phyloP scores from a whole-genome alignment of 2,888 invertebrate species.

The Eilema caniola region DNA sequence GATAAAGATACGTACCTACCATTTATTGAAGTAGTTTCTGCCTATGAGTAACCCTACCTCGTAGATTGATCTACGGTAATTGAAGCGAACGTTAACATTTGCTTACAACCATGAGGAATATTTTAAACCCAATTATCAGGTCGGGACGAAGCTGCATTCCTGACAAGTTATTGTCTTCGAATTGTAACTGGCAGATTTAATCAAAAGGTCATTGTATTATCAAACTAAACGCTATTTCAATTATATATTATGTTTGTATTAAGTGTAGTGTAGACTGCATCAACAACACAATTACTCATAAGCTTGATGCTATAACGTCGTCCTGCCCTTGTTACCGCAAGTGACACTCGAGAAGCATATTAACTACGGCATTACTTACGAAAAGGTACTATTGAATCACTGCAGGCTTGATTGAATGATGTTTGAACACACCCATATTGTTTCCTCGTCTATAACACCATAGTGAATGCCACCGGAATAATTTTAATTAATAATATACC shows the following conservation, averaged over 20 bases:
- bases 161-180: slow-evolving; percentile 37
- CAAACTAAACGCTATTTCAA: slow-evolving; percentile 27
- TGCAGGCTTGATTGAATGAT: slow-evolving; percentile 53
- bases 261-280: background rate
- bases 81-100: slow-evolving; percentile 52
- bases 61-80: slow-evolving; percentile 50
- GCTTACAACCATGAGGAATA: slow-evolving; percentile 35
- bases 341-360: slow-evolving; percentile 63
- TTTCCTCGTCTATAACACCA: slow-evolving; percentile 14
- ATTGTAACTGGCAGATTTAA: slow-evolving; percentile 52
- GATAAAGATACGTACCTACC: too few species aligned
- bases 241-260: slow-evolving; percentile 8
- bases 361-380: slow-evolving; percentile 63
- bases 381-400: slow-evolving; percentile 59
- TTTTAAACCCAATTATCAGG: slow-evolving; percentile 37
- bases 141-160: slow-evolving; percentile 26
- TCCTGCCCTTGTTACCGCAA: slow-evolving; percentile 57
- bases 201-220: slow-evolving; percentile 55
- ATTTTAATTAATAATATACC: background rate
- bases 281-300: background rate
- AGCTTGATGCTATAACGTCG: slow-evolving; percentile 1
- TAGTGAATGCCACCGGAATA: background rate
- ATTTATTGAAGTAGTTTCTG: slow-evolving; percentile 17
- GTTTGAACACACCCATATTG: slow-evolving; percentile 39
- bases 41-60: slow-evolving; percentile 21